A percentile compares a stretch with the other conserved stretches of the same genome.
phyloP scores from a whole-genome alignment of 2,113 vertebrate species.

The Nycticebus coucang region DNA sequence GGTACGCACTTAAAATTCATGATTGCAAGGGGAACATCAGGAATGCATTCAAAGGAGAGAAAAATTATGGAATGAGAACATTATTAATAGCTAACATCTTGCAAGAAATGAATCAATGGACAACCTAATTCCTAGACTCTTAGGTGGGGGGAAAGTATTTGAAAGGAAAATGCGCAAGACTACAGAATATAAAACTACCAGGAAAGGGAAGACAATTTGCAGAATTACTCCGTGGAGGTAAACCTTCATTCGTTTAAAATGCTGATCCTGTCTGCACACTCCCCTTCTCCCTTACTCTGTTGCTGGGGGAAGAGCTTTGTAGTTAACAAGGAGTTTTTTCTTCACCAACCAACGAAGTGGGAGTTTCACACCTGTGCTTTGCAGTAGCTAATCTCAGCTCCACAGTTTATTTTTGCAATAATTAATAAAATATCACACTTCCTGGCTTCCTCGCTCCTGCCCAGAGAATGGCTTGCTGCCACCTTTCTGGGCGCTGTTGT shows the following conservation, averaged over 20 bases:
- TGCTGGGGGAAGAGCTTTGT: conserved; percentile 52
- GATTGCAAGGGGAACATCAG: conserved; percentile 64
- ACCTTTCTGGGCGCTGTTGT: conserved; percentile 47
- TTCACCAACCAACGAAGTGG: conserved; percentile 73
- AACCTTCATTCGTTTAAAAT: not conserved
- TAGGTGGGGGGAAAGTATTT: not conserved
- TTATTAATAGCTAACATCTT: conserved; percentile 68
- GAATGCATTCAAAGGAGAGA: conserved; percentile 29
- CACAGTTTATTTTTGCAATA: conserved; percentile 79
- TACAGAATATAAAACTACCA: fast-evolving
- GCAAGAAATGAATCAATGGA: conserved; percentile 58
- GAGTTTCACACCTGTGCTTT: conserved; percentile 80
- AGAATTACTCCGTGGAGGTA: not conserved
- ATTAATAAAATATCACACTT: conserved; percentile 79
- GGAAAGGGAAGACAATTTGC: not conserved
- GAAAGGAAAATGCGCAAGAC: not conserved
- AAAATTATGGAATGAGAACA: conserved; percentile 57
- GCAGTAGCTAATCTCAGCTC: conserved; percentile 59
- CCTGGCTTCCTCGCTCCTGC: conserved; percentile 65
- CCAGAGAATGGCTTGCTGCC: conserved; percentile 68
- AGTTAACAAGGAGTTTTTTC: conserved; percentile 56
- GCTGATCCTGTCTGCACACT: not conserved
- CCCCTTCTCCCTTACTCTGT: not conserved
- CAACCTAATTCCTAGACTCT: not conserved
- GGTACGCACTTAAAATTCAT: conserved; percentile 57